Conservation (phyloP, 1,140 invertebrate species). For the Leptopilina clavipes region DNA sequence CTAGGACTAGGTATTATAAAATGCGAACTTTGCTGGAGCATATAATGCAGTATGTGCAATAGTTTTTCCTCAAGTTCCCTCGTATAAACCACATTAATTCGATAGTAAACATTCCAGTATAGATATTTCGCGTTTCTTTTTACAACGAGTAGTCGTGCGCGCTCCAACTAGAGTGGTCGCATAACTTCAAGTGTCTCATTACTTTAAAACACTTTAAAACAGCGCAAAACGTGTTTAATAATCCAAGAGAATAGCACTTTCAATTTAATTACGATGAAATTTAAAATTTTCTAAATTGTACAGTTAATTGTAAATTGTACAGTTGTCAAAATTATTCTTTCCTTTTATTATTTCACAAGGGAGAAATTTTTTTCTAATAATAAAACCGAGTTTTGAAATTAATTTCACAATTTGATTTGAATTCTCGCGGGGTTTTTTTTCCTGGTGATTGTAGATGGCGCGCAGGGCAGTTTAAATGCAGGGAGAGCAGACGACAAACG, state of each 20-base stretch:
- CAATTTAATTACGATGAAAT: not conserved
- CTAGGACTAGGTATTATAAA: not conserved
- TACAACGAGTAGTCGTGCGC: not conserved
- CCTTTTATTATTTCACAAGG: no score
- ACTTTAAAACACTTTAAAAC: slow-evolving; percentile 13
- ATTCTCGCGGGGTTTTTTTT: no score
- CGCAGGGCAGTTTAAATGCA: no score
- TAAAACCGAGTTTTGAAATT: no score
- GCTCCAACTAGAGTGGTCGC: slow-evolving; percentile 10
- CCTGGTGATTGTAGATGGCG: no score
- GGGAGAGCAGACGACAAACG: no score
- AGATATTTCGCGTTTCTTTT: slow-evolving; percentile 24
- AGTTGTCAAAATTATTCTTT: no score
- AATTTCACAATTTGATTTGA: no score
- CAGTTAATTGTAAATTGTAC: no score
- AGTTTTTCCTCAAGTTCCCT: slow-evolving; percentile 3
- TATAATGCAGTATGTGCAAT: slow-evolving; percentile 7
- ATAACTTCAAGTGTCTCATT: slow-evolving; percentile 20
- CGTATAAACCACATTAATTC: not conserved
- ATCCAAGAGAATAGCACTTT: slow-evolving; percentile 10
- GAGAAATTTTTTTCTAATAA: no score
- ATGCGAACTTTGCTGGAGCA: not conserved
- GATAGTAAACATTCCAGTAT: slow-evolving; percentile 17
- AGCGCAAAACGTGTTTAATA: slow-evolving; percentile 14
- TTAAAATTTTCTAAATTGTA: no score